phyloP scores from a whole-genome alignment of 2,113 vertebrate genomes.

The Donacobius atricapilla region DNA sequence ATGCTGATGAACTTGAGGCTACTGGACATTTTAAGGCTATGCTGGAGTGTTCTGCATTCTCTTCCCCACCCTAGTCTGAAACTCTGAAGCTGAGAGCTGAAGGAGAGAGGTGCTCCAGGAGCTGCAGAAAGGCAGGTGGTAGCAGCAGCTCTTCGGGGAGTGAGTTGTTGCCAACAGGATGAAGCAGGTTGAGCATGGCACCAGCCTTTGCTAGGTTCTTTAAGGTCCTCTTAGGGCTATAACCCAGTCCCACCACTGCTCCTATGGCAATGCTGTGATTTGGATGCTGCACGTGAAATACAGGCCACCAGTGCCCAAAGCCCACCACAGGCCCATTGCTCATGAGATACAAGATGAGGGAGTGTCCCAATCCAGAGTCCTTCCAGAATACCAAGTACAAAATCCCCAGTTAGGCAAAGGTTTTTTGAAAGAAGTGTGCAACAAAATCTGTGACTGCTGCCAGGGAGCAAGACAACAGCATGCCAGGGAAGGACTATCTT shows the following conservation, averaged over 20 bases:
- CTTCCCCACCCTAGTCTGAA: neutral
- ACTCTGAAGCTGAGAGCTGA: neutral
- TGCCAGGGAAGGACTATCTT: neutral
- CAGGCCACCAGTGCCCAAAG: neutral
- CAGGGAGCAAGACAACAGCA: neutral
- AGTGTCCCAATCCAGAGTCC: neutral
- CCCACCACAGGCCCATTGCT: neutral
- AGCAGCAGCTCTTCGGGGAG: neutral
- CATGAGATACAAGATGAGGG: neutral
- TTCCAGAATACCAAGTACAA: neutral
- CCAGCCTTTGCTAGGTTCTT: neutral
- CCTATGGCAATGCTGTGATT: neutral
- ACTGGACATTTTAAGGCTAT: neutral
- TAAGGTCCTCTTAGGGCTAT: accelerated
- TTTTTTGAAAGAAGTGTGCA: neutral
- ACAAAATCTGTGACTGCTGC: neutral
- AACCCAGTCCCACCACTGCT: neutral
- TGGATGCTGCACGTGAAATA: neutral
- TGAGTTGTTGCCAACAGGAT: neutral
- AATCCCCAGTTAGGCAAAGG: neutral
- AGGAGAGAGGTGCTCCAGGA: neutral
- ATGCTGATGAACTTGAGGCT: neutral
- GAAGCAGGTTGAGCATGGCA: neutral
- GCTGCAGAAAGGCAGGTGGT: neutral
- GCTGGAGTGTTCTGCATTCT: neutral